Evolutionary conservation across 2,888 invertebrate species (phyloP).

Genomic region (Nipponacmea schrenckii): DNA sequence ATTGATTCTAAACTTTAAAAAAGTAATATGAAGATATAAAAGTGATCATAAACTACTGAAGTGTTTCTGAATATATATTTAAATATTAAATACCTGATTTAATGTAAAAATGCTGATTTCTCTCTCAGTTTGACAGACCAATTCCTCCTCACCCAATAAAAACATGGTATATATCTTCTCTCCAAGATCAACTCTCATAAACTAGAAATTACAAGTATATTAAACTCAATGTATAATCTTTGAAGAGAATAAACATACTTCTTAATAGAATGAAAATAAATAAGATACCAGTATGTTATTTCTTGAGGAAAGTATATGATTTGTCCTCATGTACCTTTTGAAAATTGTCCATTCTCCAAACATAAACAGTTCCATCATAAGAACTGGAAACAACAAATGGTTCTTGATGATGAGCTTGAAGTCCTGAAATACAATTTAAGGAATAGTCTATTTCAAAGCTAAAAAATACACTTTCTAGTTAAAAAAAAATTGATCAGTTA

Average conservation of each 20-base stretch:
- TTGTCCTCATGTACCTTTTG: conserved; percentile 42
- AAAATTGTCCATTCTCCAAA: conserved; percentile 61
- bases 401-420: conserved; percentile 48
- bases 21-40: too few species aligned
- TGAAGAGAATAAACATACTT: too few species aligned
- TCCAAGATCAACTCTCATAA: conserved; percentile 50
- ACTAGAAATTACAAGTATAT: conserved; percentile 35
- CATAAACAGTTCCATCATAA: conserved; percentile 53
- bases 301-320: too few species aligned
- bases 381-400: conserved; percentile 57
- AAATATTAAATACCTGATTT: conserved; percentile 57
- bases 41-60: too few species aligned
- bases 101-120: conserved; percentile 49
- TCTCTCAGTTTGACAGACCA: conserved; percentile 50
- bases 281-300: too few species aligned
- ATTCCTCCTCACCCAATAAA: conserved; percentile 42
- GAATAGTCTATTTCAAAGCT: too few species aligned
- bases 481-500: too few species aligned
- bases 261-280: too few species aligned
- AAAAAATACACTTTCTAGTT: neutral
- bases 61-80: too few species aligned
- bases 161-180: conserved; percentile 47
- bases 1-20: too few species aligned
- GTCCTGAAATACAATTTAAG: conserved; percentile 27
- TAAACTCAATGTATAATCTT: neutral